Percentiles rank a stretch among this genome's conserved stretches.
phyloP scores from a whole-genome alignment of 2,888 invertebrate species.

The Eucriotettix oculatus region DNA sequence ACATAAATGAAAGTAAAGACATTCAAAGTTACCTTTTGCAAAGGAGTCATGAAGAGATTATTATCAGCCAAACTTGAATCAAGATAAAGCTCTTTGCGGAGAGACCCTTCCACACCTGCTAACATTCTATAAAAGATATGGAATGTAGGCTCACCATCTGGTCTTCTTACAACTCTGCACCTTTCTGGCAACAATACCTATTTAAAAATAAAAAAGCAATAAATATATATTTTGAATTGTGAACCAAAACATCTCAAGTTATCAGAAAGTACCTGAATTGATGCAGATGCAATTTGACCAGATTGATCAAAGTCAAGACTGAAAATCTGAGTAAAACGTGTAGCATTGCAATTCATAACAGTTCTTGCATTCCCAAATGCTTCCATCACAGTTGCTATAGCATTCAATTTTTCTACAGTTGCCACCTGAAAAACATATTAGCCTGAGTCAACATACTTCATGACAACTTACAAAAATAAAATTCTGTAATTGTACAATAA shows the following conservation, averaged over 20 bases:
- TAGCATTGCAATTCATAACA: conserved; percentile 71
- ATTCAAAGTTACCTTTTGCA: conserved; percentile 38
- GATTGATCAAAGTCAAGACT: conserved; percentile 90
- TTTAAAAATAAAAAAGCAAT: conserved; percentile 1
- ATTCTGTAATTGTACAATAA: too few relatives aligned
- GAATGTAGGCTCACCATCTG: conserved; percentile 54
- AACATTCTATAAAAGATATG: conserved; percentile 52
- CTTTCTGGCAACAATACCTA: conserved; percentile 62
- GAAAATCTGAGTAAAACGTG: conserved; percentile 80
- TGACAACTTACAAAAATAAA: background rate
- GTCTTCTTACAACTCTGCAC: conserved; percentile 48
- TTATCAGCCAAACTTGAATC: conserved; percentile 49
- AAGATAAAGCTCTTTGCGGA: conserved; percentile 68
- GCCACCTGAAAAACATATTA: conserved; percentile 26
- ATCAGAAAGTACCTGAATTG: conserved; percentile 47
- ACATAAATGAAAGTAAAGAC: too few relatives aligned
- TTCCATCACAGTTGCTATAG: conserved; percentile 59
- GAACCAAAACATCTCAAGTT: background rate
- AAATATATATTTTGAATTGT: background rate
- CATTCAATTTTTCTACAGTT: conserved; percentile 67
- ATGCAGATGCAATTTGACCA: conserved; percentile 77
- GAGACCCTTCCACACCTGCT: conserved; percentile 44
- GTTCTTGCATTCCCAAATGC: conserved; percentile 82
- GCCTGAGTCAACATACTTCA: background rate
- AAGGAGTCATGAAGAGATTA: conserved; percentile 63